Percentiles rank a stretch among this genome's conserved stretches.
These are phyloP conservation scores for Venusia cambrica DNA, from an alignment of 2,888 invertebrate genomes.

Conservation along the genomic window DNA sequence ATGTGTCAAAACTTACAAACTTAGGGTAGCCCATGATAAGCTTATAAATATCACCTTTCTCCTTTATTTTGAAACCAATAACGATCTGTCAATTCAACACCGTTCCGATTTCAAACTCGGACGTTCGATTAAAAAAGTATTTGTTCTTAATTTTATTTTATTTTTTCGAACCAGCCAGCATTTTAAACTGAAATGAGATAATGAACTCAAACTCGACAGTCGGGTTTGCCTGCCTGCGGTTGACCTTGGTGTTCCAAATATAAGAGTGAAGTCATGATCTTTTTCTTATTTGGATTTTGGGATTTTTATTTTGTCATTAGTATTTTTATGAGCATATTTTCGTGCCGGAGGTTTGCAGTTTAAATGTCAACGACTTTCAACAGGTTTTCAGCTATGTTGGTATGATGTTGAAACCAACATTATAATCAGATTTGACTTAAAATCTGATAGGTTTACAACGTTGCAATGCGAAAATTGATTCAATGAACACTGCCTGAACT, in stretches of 20 bases:
- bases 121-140: conserved; percentile 31
- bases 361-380: conserved; percentile 22
- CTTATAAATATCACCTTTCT: conserved; percentile 13
- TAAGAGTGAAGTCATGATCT: conserved; percentile 30
- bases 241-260: conserved; percentile 38
- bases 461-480: no score
- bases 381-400: no score
- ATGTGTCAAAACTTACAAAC: conserved; percentile 16
- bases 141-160: conserved; percentile 18
- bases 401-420: no score
- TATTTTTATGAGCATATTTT: conserved; percentile 23
- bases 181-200: conserved; percentile 24
- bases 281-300: conserved; percentile 19
- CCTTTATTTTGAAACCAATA: conserved; percentile 27
- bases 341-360: conserved; percentile 10
- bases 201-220: conserved; percentile 38
- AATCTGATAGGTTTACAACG: no score
- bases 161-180: conserved; percentile 16
- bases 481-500: no score
- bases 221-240: conserved; percentile 19
- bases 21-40: conserved; percentile 4
- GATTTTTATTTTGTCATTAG: conserved; percentile 20
- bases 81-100: conserved; percentile 28
- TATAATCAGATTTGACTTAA: no score
- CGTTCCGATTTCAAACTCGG: conserved; percentile 28